Evolutionary conservation across 1,140 invertebrate genomes (phyloP), one percentile per base, ranked within the genome.

Genomic region (Drosophila rufa): DNA sequence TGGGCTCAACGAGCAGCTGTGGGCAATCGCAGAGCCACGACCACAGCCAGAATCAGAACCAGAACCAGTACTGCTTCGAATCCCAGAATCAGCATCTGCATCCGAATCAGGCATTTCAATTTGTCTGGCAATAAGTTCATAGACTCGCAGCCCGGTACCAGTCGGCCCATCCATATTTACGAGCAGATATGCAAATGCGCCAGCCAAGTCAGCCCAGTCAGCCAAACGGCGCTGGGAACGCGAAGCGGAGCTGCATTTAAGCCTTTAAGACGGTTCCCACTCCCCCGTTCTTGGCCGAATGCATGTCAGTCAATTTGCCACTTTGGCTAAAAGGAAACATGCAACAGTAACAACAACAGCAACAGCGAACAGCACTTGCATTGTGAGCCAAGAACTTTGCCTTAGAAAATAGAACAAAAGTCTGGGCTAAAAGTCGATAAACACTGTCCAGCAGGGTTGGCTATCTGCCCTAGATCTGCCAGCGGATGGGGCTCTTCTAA

Each of bases 251-350:
- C 75, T 75, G 75, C 83, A 86, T 81, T 89, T 89, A 89, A 89
- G 84, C 80, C 85, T 84, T 81, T 79, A 89, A 90, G 85, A 74
- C 64, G 43, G 38, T 60, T 36, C 57, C 62, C 48, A 36, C 6
- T 45, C 19, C 45, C 46, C 15, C 19, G n/a, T 45, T 42, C 19
- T 46, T 69, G 68, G 69, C 77, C 68, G 81, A 78, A 82, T 91
- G 86, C 85, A 85, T 85, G 85, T 89, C 85, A 90, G 85, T 90
- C 85, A 90, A 90, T 90, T 90, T 90, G 86, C 81, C 85, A 90
- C 85, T 90, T 90, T 90, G 86, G 85, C 86, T 82, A 82, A 82
- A 90, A 91, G 85, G 85, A 81, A 89, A 79, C 81, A 90, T 82
- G 85, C 85, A 84, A 80, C 82, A 81, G 85, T 75, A 71, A 71